phyloP scores from a whole-genome alignment of 92 coral and sea anemone genomes.

The Diadumene lineata region DNA sequence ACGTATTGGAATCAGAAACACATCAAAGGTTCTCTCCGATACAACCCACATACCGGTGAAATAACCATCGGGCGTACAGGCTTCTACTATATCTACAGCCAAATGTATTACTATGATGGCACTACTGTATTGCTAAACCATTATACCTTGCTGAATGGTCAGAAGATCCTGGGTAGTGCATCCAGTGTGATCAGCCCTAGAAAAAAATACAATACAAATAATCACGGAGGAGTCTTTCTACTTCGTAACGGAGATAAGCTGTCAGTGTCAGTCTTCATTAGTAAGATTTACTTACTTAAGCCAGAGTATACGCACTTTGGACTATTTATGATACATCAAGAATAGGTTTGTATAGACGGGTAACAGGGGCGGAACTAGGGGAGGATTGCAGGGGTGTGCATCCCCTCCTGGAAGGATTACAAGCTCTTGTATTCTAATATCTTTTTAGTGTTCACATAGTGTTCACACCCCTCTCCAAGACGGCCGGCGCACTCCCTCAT shows the following conservation, averaged over 20 bases:
- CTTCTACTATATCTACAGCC: conserved; percentile 86
- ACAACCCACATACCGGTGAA: conserved; percentile 68
- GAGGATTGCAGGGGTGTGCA: neutral
- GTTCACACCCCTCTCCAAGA: no score
- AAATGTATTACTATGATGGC: conserved; percentile 91
- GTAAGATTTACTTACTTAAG: conserved; percentile 54
- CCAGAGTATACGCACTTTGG: conserved; percentile 73
- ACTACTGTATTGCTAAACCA: conserved; percentile 59
- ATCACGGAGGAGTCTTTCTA: conserved; percentile 81
- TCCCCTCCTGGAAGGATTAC: neutral
- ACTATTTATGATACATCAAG: conserved; percentile 67
- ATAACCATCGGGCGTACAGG: conserved; percentile 77
- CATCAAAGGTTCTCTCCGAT: conserved; percentile 61
- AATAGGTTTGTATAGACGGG: no score
- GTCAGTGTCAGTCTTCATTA: conserved; percentile 60
- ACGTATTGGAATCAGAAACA: conserved; percentile 70
- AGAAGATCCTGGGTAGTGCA: conserved; percentile 61
- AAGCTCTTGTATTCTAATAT: neutral
- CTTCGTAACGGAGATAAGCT: conserved; percentile 67
- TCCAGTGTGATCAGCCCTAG: conserved; percentile 58
- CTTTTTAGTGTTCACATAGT: no score
- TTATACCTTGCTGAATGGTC: conserved; percentile 59
- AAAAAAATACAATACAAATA: conserved; percentile 73
- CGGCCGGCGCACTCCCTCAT: no score
- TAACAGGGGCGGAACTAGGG: no score